Evolutionary conservation across 2,113 vertebrate genomes (phyloP), one percentile per base, ranked within the genome.

Genomic region (Anhinga rufa): DNA sequence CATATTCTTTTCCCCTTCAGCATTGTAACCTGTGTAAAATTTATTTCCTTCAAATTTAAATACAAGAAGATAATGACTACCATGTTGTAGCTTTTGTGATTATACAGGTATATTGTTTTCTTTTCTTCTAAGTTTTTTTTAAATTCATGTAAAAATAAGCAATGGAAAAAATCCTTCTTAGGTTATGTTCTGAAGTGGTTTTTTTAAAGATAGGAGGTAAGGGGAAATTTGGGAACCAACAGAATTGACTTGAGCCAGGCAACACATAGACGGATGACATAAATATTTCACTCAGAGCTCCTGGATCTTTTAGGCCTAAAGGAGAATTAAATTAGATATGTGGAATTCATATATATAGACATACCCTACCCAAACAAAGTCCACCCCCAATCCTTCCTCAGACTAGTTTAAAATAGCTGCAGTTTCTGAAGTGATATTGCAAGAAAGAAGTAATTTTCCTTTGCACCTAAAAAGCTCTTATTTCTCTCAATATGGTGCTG

Each of bases 11-110:
- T 91, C 69, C 64, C 54, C 32, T 91, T 89, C 48, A 77, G 46
- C 54, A 72, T 38, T 69, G 36, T 87, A 93, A 82, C 36, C 82
- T 81, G 31, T 72, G 42, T 52, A 93, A 93, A 94, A 86, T 76
- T 82, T 42, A 96, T 97, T 88, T 90, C 32, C 38, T 86, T 91
- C 55, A 87, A 58, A 92, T 94, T 95, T 96, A 96, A 96, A 90
- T 86, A 94, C 25, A 90, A 86, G 20, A 24, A 81, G 66, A 66
- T 79, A 91, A 91, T 54, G 29, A 64, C 65, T 61, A 32, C 28
- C 68, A 2, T 55, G 31, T 24, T 88, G 54, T 48, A 70, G 77
- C 9, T 78, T 91, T 60, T 77, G 21, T 72, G 46, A 76, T 70
- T 81, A 65, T 65, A 26, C 38, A 75, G 24, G 12, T 72, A 26